A percentile compares a stretch with the other conserved stretches of the same genome.
Evolutionary conservation across 2,888 invertebrate species (phyloP).

Genomic region (Arctia plantaginis): DNA sequence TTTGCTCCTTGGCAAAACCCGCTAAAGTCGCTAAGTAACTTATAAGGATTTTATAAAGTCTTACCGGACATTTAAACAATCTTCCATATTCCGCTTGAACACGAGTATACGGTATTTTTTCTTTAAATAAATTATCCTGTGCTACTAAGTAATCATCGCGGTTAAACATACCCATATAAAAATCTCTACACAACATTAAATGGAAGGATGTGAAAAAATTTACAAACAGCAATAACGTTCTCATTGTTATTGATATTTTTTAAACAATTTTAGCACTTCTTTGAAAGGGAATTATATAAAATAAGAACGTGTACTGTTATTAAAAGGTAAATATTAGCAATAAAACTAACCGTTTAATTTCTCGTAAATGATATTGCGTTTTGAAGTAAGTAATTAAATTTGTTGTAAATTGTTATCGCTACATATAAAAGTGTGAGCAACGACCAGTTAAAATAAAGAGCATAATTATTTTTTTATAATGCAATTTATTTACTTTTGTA

Average conservation of each 20-base stretch:
- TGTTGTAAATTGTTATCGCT: not conserved
- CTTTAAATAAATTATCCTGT: constrained; percentile 69
- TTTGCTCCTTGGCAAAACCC: not conserved
- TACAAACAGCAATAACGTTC: constrained; percentile 15
- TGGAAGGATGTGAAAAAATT: constrained; percentile 39
- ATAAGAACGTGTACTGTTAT: not conserved
- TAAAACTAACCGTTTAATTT: constrained; percentile 6
- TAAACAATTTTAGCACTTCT: not conserved
- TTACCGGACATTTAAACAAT: constrained; percentile 71
- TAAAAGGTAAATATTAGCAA: not conserved
- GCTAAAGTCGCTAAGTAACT: not conserved
- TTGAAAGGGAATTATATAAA: not conserved
- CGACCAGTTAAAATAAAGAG: not conserved
- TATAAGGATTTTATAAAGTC: constrained; percentile 20
- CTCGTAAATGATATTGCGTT: constrained; percentile 3
- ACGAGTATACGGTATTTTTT: constrained; percentile 52
- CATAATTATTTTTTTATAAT: not conserved
- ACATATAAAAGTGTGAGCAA: not conserved
- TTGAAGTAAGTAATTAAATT: constrained; percentile 10
- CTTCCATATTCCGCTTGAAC: constrained; percentile 69
- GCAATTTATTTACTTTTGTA: not conserved
- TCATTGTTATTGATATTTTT: constrained; percentile 23
- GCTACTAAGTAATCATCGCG: constrained; percentile 72
- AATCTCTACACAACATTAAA: constrained; percentile 62
- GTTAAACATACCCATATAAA: constrained; percentile 73